These are phyloP conservation scores for Cyphomyrus discorhynchus DNA, from an alignment of 2,113 vertebrate genomes.

Conservation along the genomic window DNA sequence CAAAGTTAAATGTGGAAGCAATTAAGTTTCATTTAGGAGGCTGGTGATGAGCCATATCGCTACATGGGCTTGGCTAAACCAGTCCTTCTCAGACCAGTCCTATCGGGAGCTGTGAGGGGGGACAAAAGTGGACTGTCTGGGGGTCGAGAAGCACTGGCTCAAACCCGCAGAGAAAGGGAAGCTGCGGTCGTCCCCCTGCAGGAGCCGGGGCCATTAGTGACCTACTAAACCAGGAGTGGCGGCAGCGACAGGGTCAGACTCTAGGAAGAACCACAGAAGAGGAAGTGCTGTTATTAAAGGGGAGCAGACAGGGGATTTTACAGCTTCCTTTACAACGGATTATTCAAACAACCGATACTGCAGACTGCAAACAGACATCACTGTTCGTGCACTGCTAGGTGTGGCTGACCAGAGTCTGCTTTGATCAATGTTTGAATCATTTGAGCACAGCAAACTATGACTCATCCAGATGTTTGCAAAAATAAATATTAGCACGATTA, in stretches of 20 bases:
- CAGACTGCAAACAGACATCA: neutral
- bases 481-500: neutral
- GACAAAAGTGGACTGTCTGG: neutral
- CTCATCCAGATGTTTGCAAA: neutral
- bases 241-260: conserved; percentile 1
- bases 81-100: neutral
- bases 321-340: conserved; percentile 18
- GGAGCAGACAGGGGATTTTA: conserved; percentile 6
- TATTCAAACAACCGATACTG: conserved; percentile 26
- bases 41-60: neutral
- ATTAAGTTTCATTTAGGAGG: neutral
- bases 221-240: neutral
- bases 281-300: conserved; percentile 22
- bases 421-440: neutral
- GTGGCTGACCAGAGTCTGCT: neutral
- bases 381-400: neutral
- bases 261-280: conserved; percentile 12
- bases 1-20: neutral
- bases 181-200: neutral
- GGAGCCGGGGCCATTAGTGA: neutral
- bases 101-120: neutral
- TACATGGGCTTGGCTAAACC: neutral
- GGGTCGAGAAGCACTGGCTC: neutral
- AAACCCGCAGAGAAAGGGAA: neutral
- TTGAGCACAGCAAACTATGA: neutral